Conservation (phyloP, 2,113 vertebrate species). For the Forbesichthys papilliferus region DNA sequence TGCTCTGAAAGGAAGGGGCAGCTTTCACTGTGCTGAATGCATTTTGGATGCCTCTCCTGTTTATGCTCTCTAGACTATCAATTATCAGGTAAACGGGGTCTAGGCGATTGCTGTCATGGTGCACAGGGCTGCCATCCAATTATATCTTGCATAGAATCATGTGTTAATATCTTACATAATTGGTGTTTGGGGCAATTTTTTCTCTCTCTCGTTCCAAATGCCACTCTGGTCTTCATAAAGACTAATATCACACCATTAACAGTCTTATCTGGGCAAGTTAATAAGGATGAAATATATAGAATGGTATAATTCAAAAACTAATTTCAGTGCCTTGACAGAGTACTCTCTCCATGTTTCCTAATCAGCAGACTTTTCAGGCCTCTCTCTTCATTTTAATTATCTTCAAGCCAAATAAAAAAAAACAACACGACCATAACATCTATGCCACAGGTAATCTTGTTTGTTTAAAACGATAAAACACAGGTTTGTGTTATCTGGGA, state of each 20-base stretch:
- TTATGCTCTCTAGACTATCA: slow-evolving; percentile 71
- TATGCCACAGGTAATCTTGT: slow-evolving; percentile 31
- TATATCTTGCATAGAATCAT: slow-evolving; percentile 70
- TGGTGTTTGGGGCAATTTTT: slow-evolving; percentile 72
- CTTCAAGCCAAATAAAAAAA: slow-evolving; percentile 28
- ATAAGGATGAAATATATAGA: slow-evolving; percentile 63
- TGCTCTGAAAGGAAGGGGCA: slow-evolving; percentile 53
- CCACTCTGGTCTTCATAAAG: slow-evolving; percentile 62
- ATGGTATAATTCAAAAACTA: slow-evolving; percentile 53
- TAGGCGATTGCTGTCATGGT: slow-evolving; percentile 77
- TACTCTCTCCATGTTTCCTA: slow-evolving; percentile 51
- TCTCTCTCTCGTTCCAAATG: slow-evolving; percentile 62
- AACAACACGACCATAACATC: slow-evolving; percentile 35
- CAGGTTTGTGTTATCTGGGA: not conserved
- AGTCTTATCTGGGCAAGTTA: slow-evolving; percentile 59
- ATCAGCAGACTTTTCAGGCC: slow-evolving; percentile 44
- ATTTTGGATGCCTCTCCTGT: slow-evolving; percentile 72
- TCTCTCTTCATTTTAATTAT: slow-evolving; percentile 23
- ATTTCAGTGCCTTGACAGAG: slow-evolving; percentile 43
- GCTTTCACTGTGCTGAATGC: slow-evolving; percentile 58
- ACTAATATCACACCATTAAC: slow-evolving; percentile 66
- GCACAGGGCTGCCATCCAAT: slow-evolving; percentile 73
- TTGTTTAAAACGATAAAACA: not conserved
- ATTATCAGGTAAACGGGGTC: slow-evolving; percentile 76
- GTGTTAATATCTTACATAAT: slow-evolving; percentile 78